Conservation (phyloP, 2,888 invertebrate genomes). For the Brachyptera putata region DNA sequence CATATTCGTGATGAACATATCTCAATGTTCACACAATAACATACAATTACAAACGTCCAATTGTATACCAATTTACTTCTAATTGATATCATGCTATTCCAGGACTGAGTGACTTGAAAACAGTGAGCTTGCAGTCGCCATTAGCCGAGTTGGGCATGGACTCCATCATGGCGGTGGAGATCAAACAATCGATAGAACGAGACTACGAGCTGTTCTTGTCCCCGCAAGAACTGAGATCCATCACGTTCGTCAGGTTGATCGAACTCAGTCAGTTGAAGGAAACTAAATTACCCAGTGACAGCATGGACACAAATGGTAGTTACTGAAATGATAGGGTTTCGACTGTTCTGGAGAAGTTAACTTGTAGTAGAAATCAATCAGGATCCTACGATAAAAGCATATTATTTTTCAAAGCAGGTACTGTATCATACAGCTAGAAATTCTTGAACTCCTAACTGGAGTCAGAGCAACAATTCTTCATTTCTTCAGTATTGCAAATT, state of each 20-base stretch:
- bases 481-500: too few species aligned
- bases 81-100: too few species aligned
- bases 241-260: conserved; percentile 59
- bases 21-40: too few species aligned
- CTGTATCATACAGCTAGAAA: too few species aligned
- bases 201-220: conserved; percentile 84
- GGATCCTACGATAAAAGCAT: too few species aligned
- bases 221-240: conserved; percentile 75
- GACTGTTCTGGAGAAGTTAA: too few species aligned
- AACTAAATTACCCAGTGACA: background rate
- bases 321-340: background rate
- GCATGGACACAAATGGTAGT: background rate
- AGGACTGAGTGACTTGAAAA: conserved; percentile 63
- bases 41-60: too few species aligned
- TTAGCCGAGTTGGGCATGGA: conserved; percentile 94
- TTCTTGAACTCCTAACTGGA: background rate
- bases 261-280: conserved; percentile 44
- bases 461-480: too few species aligned
- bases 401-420: too few species aligned
- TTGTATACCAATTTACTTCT: too few species aligned
- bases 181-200: conserved; percentile 86
- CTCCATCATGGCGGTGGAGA: conserved; percentile 95
- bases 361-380: too few species aligned
- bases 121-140: conserved; percentile 52
- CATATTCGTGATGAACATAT: too few species aligned